These are phyloP conservation scores for Galeopterus variegatus DNA, from an alignment of 2,113 vertebrate species.

Conservation along the genomic window DNA sequence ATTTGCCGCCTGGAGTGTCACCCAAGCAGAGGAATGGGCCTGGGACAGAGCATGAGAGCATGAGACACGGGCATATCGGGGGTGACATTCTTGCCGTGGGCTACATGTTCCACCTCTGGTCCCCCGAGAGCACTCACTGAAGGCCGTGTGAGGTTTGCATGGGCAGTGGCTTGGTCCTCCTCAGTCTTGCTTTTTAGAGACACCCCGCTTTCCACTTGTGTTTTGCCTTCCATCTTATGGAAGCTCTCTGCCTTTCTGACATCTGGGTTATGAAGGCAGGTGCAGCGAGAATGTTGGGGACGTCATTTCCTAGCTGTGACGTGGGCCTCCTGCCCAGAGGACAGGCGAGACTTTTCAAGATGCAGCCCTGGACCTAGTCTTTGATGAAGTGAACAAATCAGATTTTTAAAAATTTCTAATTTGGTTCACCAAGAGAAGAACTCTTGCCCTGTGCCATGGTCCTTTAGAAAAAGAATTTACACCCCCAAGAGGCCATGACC, in stretches of 20 bases:
- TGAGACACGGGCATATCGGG: rapidly evolving
- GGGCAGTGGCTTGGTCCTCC: not conserved
- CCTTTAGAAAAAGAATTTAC: not conserved
- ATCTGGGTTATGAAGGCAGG: not conserved
- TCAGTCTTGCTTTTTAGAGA: not conserved
- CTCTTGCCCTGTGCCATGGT: not conserved
- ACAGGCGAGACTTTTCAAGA: not conserved
- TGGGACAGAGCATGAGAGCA: not conserved
- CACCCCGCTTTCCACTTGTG: not conserved
- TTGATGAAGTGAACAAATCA: not conserved
- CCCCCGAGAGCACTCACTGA: rapidly evolving
- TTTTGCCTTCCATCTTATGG: not conserved
- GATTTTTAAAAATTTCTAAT: not conserved
- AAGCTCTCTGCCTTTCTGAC: not conserved
- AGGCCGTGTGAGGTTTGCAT: not conserved
- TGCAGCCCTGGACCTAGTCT: not conserved
- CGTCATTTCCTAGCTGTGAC: not conserved
- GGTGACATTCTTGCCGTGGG: not conserved
- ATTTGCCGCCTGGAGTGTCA: not conserved
- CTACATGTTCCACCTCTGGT: not conserved
- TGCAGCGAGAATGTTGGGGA: rapidly evolving
- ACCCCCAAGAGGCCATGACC: not conserved
- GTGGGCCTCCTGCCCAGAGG: not conserved
- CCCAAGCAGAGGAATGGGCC: not conserved
- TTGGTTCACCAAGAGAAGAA: not conserved